Evolutionary conservation across 2,797 vertebrate species (phyloP).

Genomic region (Labeo calbasu): DNA sequence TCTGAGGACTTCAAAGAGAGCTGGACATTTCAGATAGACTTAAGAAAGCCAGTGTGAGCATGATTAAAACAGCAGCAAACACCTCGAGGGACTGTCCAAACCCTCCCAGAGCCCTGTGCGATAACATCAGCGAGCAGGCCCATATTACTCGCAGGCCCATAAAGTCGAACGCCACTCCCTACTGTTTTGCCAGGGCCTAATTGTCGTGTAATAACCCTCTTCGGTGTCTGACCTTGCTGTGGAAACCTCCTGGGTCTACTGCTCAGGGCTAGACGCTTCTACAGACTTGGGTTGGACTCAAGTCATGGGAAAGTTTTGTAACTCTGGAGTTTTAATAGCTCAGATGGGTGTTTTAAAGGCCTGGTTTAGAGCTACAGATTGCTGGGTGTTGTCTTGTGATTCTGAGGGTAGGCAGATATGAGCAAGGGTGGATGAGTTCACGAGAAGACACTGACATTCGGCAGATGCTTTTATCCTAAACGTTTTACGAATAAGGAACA

Average conservation of each 20-base stretch:
- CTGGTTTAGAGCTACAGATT: constrained; percentile 61
- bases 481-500: not conserved
- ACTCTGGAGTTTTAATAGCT: constrained; percentile 57
- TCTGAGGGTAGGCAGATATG: constrained; percentile 46
- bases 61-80: constrained; percentile 21
- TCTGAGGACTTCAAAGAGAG: constrained; percentile 29
- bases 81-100: constrained; percentile 1
- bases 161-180: constrained; percentile 55
- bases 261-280: constrained; percentile 14
- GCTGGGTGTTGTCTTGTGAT: constrained; percentile 65
- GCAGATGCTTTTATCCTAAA: not conserved
- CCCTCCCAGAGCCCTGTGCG: constrained; percentile 36
- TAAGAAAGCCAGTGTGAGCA: constrained; percentile 5
- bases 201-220: constrained; percentile 51
- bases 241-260: constrained; percentile 31
- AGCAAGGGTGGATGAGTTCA: constrained; percentile 44
- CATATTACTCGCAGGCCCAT: constrained; percentile 45
- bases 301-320: constrained; percentile 18
- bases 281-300: constrained; percentile 28
- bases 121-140: constrained; percentile 53
- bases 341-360: constrained; percentile 51
- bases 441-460: not conserved
- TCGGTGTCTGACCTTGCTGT: constrained; percentile 26
- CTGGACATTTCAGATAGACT: constrained; percentile 12
- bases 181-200: constrained; percentile 37